Evolutionary conservation across 1,140 invertebrate species (phyloP).

Genomic region (Paraescarpia echinospica): DNA sequence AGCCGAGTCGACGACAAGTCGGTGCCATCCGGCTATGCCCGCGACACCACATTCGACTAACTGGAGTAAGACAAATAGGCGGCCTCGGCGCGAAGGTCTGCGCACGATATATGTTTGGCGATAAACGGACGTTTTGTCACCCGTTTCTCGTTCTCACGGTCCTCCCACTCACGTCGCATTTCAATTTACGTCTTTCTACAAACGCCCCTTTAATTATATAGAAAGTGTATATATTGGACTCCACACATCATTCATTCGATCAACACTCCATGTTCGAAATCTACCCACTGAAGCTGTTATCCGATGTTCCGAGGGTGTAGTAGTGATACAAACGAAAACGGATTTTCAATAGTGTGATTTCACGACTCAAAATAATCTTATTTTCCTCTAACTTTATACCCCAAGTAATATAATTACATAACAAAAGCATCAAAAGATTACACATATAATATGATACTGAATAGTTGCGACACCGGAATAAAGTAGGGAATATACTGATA

Average conservation of each 20-base stretch:
- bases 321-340: not conserved
- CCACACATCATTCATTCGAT: not conserved
- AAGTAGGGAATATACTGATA: no score
- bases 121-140: not conserved
- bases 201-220: not conserved
- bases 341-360: not conserved
- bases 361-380: not conserved
- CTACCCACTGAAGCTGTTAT: not conserved
- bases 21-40: not conserved
- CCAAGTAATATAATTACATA: no score
- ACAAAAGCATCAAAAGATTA: no score
- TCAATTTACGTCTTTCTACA: not conserved
- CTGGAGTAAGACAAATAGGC: not conserved
- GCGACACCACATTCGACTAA: not conserved
- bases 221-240: not conserved
- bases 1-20: not conserved
- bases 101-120: not conserved
- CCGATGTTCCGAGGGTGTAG: not conserved
- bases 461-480: no score
- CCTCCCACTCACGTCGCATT: not conserved
- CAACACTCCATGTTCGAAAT: not conserved
- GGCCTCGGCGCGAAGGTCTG: not conserved
- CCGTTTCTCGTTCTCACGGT: conserved; percentile 3
- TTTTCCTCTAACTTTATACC: not conserved
- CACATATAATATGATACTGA: not conserved